phyloP scores from a whole-genome alignment of 1,140 invertebrate genomes.

The Apis laboriosa region DNA sequence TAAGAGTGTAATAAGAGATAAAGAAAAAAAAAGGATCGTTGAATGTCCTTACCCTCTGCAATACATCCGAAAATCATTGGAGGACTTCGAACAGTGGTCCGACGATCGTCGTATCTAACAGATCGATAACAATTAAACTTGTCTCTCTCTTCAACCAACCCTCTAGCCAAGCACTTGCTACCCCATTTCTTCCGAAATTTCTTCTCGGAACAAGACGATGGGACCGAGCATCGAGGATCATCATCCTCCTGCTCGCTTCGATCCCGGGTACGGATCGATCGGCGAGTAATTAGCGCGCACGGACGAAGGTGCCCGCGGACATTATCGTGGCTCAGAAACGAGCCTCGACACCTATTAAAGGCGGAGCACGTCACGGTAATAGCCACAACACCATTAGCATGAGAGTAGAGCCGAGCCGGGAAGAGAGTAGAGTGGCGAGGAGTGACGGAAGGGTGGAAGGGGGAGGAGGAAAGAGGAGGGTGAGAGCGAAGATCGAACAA shows the following conservation, averaged over 20 bases:
- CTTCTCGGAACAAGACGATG: neutral
- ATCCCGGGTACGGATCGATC: conserved; percentile 53
- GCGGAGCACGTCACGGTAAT: conserved; percentile 58
- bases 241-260: conserved; percentile 22
- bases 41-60: too few relatives aligned
- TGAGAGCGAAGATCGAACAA: conserved; percentile 8
- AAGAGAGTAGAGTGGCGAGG: conserved; percentile 3
- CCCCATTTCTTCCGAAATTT: too few relatives aligned
- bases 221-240: conserved; percentile 17
- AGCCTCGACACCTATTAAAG: conserved; percentile 62
- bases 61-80: too few relatives aligned
- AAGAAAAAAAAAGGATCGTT: too few relatives aligned
- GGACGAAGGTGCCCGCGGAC: conserved; percentile 60
- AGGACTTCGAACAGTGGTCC: too few relatives aligned
- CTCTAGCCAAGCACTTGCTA: too few relatives aligned
- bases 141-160: too few relatives aligned
- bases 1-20: too few relatives aligned
- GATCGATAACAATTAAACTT: too few relatives aligned
- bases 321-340: conserved; percentile 60
- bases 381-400: conserved; percentile 63
- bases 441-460: neutral
- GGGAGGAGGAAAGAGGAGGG: neutral
- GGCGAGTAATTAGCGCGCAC: conserved; percentile 56
- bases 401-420: conserved; percentile 29
- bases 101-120: too few relatives aligned